Conservation (phyloP, 2,113 vertebrate genomes). For the Anser cygnoides region DNA sequence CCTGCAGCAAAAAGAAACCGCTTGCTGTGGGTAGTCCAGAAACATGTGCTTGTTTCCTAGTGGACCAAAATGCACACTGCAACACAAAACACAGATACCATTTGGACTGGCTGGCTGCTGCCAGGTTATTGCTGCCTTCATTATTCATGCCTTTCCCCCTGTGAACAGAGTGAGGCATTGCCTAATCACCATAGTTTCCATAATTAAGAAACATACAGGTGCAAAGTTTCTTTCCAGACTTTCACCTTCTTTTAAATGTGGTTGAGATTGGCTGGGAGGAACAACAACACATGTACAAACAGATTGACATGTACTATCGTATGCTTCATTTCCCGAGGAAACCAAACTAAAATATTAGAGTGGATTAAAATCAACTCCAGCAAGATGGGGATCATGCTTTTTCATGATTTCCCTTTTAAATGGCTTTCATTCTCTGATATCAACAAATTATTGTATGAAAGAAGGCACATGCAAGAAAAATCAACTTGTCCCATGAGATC, state of each 20-base stretch:
- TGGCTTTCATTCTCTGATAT: not conserved
- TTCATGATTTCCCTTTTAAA: not conserved
- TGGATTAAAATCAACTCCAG: not conserved
- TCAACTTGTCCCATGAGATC: not conserved
- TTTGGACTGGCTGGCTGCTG: not conserved
- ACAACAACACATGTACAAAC: conserved; percentile 36
- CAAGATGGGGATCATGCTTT: not conserved
- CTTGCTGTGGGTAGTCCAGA: not conserved
- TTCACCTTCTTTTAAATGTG: not conserved
- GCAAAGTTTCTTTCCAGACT: not conserved
- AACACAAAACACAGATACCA: not conserved
- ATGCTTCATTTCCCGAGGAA: conserved; percentile 20
- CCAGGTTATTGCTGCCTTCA: not conserved
- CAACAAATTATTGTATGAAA: not conserved
- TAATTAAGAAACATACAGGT: not conserved
- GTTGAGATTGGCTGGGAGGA: not conserved
- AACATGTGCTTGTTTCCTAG: not conserved
- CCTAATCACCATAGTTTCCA: not conserved
- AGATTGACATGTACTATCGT: not conserved
- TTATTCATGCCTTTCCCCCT: not conserved
- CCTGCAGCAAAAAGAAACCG: not conserved
- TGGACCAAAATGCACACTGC: not conserved
- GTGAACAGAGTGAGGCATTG: not conserved
- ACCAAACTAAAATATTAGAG: conserved; percentile 6
- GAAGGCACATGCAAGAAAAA: not conserved